Evolutionary conservation across 2,888 invertebrate species (phyloP), one percentile per base, ranked within the genome.

Genomic region (Blera fallax): DNA sequence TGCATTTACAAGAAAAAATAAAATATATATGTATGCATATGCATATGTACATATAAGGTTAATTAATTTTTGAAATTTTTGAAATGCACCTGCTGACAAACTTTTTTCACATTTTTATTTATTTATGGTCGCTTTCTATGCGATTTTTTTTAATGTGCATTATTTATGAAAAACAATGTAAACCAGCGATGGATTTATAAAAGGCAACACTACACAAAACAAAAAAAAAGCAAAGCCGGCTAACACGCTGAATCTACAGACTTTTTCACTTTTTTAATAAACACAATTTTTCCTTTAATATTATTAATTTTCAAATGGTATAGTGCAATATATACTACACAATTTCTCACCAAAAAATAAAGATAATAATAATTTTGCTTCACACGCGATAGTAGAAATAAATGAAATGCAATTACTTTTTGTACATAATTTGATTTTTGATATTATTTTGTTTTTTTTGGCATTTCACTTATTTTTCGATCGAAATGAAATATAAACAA

Each of bases 401-500:
- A 87, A 69, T 78, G 78, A 78, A 82, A 83, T 77, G 74, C n/a
- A 40, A 69, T 56, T 58, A 67, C 73, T 83, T 60, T 74, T 70
- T 82, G 60, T 87, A 74, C 43, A 76, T 74, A 70, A 65, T 85
- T 82, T 80, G 81, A 67, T 85, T 85, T 85, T 85, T 81, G 80
- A 62, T 14, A 48, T 14, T 16, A 37, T 78, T 73, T 79, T 62
- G 78, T 56, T 43, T 45, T 48, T 79, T 73, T 79, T 69, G 54
- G 67, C 79, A 79, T 87, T 84, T 87, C 84, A 84, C 72, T 84
- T 84, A 80, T 84, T 80, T 87, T 73, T 48, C 77, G 56, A 70
- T 77, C 58, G 56, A 67, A 87, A 78, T 48, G 45, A 70, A 73
- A 77, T 16, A 64, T n/a, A 78, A 70, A 73, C 64, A 70, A 62